phyloP scores from a whole-genome alignment of 2,113 vertebrate species.

The Willisornis vidua region DNA sequence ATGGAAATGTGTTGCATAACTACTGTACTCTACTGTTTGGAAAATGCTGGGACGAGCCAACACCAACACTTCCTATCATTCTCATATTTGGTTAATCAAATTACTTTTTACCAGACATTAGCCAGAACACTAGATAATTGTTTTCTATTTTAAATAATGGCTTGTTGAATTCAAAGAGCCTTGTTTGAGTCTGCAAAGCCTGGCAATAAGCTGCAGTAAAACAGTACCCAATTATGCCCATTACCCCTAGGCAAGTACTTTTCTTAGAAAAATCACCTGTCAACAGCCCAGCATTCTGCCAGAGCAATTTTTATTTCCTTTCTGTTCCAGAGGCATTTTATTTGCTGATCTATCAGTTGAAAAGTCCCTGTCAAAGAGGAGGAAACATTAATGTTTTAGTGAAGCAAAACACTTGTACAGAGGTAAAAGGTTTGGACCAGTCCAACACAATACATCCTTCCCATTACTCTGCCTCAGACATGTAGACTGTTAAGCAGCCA shows the following conservation, averaged over 20 bases:
- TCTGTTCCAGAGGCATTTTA: neutral
- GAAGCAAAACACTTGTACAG: neutral
- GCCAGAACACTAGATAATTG: slow-evolving; percentile 62
- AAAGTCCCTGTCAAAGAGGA: slow-evolving; percentile 7
- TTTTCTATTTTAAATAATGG: slow-evolving; percentile 64
- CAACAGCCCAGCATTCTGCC: slow-evolving; percentile 20
- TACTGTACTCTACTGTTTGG: slow-evolving; percentile 47
- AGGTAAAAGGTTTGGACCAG: neutral
- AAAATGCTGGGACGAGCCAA: slow-evolving; percentile 53
- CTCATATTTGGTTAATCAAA: slow-evolving; percentile 59
- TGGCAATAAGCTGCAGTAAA: neutral
- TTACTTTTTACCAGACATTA: slow-evolving; percentile 54
- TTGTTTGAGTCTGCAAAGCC: slow-evolving; percentile 14
- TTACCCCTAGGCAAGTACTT: slow-evolving; percentile 39
- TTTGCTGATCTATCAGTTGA: slow-evolving; percentile 6
- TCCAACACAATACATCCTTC: neutral
- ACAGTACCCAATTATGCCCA: slow-evolving; percentile 13
- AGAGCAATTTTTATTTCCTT: slow-evolving; percentile 18
- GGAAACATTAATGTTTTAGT: neutral
- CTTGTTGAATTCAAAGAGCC: slow-evolving; percentile 38
- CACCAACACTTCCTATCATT: slow-evolving; percentile 56
- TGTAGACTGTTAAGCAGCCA: neutral
- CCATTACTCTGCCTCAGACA: neutral
- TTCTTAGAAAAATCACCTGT: slow-evolving; percentile 62
- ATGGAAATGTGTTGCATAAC: slow-evolving; percentile 24